These are phyloP conservation scores for Euura lappo DNA, from an alignment of 1,140 invertebrate species.

Conservation along the genomic window DNA sequence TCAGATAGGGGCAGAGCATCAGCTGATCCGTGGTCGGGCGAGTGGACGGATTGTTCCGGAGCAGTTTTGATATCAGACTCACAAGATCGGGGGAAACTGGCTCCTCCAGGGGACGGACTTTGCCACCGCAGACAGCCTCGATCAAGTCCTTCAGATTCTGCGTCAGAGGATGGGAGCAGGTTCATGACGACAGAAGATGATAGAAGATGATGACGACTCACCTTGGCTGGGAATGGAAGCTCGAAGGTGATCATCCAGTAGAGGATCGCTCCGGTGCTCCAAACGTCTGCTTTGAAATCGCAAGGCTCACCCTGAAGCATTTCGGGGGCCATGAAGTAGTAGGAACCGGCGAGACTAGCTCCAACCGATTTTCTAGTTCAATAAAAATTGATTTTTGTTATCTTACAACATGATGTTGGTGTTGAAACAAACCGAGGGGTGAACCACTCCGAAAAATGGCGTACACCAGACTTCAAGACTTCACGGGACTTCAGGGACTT, in stretches of 20 bases:
- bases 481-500: too few species aligned
- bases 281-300: conserved; percentile 81
- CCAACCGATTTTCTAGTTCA: conserved; percentile 52
- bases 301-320: conserved; percentile 78
- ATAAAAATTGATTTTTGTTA: conserved; percentile 3
- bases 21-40: conserved; percentile 46
- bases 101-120: conserved; percentile 34
- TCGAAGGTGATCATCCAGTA: conserved; percentile 74
- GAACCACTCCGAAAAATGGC: too few species aligned
- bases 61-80: conserved; percentile 48
- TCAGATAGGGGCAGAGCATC: conserved; percentile 44
- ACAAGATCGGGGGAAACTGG: conserved; percentile 26
- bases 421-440: too few species aligned
- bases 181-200: too few species aligned
- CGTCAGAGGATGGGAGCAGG: conserved; percentile 5
- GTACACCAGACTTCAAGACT: too few species aligned
- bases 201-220: conserved; percentile 37
- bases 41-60: conserved; percentile 38
- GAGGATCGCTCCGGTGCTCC: conserved; percentile 85
- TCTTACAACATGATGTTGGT: too few species aligned
- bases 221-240: conserved; percentile 68
- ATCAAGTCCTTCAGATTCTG: conserved; percentile 40
- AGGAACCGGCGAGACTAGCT: conserved; percentile 77
- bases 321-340: conserved; percentile 87
- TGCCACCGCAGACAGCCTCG: conserved; percentile 33